Base-by-base conservation (phyloP, 1,140 invertebrate genomes). In the Trissolcus basalis region DNA sequence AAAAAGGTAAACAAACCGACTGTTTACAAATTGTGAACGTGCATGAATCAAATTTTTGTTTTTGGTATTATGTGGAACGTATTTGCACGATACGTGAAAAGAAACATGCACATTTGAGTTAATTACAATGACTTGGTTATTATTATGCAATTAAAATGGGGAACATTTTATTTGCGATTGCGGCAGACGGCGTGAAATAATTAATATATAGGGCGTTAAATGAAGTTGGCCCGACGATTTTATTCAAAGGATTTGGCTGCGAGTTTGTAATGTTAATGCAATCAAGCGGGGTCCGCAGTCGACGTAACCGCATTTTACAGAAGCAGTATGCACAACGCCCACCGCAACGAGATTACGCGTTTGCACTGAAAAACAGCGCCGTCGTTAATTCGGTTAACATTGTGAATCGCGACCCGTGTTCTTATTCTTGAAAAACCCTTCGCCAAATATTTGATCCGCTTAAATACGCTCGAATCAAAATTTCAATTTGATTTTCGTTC, bases 251-350 rank as follows among this genome's bases (percentile, higher is more conserved):
- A 44, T 49, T 70, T 45, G 51, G 54, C 43, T 16, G 41, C 51
- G 65, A 55, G 60, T 70, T 70, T 76, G 65, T 77, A 70, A 77
- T 67, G 60, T 77, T 71, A 71, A 77, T 71, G 68, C 74, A 71
- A 77, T 77, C 67, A 71, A 77, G 74, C 61, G 19, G 19, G 19
- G 67, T 71, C 50, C 61, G 74, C 48, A 49, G 74, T 45, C 32
- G 63, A 68, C 56, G 51, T 71, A 69, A 71, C 67, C 68, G 61
- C 65, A 70, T 70, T 76, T 76, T 61, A 67, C 35, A 61, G 45
- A 77, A 65, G 56, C 65, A 49, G 61, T 27, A 27, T 27, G 19
- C 12, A 65, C 60, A 77, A 67, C 61, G 67, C 55, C 73, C 65
- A 63, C 67, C 73, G 43, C 73, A 76, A 76, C 73, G 33, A 65